These are phyloP conservation scores for Thaumetopoea pityocampa DNA, from an alignment of 1,140 invertebrate species.

Conservation along the genomic window DNA sequence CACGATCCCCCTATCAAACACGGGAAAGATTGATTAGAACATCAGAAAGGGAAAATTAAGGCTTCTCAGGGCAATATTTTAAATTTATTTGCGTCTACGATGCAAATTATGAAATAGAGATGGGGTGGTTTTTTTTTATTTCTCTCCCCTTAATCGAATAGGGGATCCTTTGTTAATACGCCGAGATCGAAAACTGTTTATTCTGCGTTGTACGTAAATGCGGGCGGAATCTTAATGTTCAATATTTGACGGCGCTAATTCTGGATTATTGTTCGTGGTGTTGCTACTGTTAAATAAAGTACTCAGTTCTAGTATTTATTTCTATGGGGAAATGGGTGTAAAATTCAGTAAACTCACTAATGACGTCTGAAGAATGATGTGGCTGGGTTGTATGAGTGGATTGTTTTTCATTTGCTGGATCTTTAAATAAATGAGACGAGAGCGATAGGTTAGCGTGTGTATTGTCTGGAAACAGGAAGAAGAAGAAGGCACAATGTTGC, in stretches of 20 bases:
- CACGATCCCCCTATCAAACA: conserved; percentile 18
- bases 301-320: too few relatives aligned
- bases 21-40: conserved; percentile 49
- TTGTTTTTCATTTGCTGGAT: too few relatives aligned
- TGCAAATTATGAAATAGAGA: conserved; percentile 72
- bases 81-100: conserved; percentile 71
- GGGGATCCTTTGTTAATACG: conserved; percentile 42
- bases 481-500: too few relatives aligned
- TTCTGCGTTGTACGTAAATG: conserved; percentile 20
- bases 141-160: conserved; percentile 13
- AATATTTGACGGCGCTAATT: conserved; percentile 15
- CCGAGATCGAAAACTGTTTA: conserved; percentile 30
- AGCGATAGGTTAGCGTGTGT: too few relatives aligned
- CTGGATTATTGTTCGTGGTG: too few relatives aligned
- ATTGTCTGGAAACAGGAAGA: too few relatives aligned
- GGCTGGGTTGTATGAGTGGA: too few relatives aligned
- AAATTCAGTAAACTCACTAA: too few relatives aligned
- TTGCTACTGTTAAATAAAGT: too few relatives aligned
- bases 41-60: conserved; percentile 60
- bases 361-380: too few relatives aligned
- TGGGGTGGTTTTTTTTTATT: conserved; percentile 27
- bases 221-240: conserved; percentile 3
- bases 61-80: conserved; percentile 63
- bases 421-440: too few relatives aligned
- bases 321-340: too few relatives aligned